Percentiles rank a stretch among this genome's conserved stretches.
phyloP scores from a whole-genome alignment of 92 coral and sea anemone species.

The Epizoanthus stellaris region DNA sequence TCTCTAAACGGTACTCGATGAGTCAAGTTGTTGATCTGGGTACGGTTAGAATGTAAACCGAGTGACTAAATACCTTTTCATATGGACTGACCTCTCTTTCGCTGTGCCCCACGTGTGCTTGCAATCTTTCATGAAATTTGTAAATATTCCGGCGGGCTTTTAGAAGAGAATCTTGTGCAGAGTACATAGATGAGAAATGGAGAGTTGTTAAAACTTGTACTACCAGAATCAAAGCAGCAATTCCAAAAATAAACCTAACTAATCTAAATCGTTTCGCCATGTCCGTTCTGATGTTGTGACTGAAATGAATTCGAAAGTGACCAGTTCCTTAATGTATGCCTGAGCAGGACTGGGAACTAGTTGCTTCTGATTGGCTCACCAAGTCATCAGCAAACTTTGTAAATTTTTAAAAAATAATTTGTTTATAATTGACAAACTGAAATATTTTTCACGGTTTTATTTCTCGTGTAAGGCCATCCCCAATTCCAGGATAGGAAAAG shows the following conservation, averaged over 20 bases:
- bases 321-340: background rate
- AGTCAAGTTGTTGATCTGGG: too few species aligned
- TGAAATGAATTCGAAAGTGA: background rate
- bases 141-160: slow-evolving; percentile 64
- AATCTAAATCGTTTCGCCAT: slow-evolving; percentile 84
- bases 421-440: too few species aligned
- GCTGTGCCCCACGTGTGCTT: slow-evolving; percentile 73
- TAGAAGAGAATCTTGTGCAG: slow-evolving; percentile 75
- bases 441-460: too few species aligned
- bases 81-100: slow-evolving; percentile 1
- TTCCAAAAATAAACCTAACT: slow-evolving; percentile 87
- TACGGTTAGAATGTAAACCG: too few species aligned
- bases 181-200: slow-evolving; percentile 91
- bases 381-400: too few species aligned
- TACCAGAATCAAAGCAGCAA: slow-evolving; percentile 78
- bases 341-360: slow-evolving; percentile 27
- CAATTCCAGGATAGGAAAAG: too few species aligned
- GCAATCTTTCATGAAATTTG: slow-evolving; percentile 43
- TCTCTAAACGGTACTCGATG: too few species aligned
- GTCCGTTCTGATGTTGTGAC: slow-evolving; percentile 8
- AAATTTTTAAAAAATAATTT: too few species aligned
- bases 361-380: slow-evolving; percentile 17
- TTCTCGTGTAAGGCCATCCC: too few species aligned
- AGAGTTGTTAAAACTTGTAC: slow-evolving; percentile 88
- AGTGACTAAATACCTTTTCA: slow-evolving; percentile 9